Base-by-base conservation (phyloP, 2,797 vertebrate species). In the Aulostomus chinensis region DNA sequence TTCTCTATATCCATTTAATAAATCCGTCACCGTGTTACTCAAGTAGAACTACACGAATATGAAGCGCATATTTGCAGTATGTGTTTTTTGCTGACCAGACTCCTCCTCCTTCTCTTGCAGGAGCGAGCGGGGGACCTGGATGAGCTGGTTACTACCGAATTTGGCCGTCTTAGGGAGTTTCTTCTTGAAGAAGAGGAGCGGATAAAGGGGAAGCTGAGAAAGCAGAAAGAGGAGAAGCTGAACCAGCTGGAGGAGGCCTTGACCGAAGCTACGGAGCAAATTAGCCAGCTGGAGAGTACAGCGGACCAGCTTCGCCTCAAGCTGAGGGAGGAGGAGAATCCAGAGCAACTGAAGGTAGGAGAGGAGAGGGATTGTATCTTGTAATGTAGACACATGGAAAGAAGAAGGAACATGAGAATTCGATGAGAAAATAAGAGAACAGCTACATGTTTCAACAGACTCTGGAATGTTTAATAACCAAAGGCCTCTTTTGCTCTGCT, bases 331-430 rank as follows among this genome's bases (percentile, higher is more conserved):
- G 83, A 88, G 11, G 88, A 89, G 61, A 86, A 84, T 61, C 88
- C 89, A 0, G 79, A 84, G 46, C 82, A 87, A 4, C 86, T 90
- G 17, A 89, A 79, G 85, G 88, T 90, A 32, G 68, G 56, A 13
- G 9, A 37, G 25, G 2, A n/a, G 37, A 31, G 26, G 13, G 14
- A n/a, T 6, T 2, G 22, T 3, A 18, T 37, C 0, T 45, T 1
- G 36, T 2, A 9, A n/a, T 0, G 1, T 7, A 1, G 9, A 13
- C 4, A n/a, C 1, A n/a, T 5, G 14, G 2, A 10, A 9, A 11
- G 3, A 16, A 31, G 1, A 3, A 5, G 1, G 11, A 13, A 29
- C 20, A 11, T 5, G 3, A 9, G 3, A 11, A 11, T 13, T 32
- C 1, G n/a, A 14, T 26, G 20, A 4, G 21, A 31, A 36, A 20